Evolutionary conservation across 2,113 vertebrate species (phyloP), one percentile per base, ranked within the genome.

Genomic region (Daubentonia madagascariensis): DNA sequence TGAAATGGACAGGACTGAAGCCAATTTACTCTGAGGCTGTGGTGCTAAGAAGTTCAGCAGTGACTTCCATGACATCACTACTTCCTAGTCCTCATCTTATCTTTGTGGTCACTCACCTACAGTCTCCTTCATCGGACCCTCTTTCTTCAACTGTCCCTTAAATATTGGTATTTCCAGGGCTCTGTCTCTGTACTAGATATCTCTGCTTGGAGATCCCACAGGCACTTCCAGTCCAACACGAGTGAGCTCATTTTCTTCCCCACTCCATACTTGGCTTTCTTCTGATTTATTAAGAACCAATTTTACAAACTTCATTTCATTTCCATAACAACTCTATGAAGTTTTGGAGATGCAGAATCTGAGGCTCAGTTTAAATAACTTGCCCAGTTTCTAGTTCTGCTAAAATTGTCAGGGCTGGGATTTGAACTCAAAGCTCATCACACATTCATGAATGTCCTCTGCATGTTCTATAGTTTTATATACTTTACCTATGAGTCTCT

Each of bases 291-390:
- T 32, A 14, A 79, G 25, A 73, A 23, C 5, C 37, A 59, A 23
- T 28, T 85, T 92, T 92, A 85, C 88, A 89, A 92, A 57, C 17
- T 75, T 63, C 25, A 79, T 85, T 97, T 61, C 48, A 78, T 73
- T 87, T 91, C 48, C 8, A 12, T 54, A 63, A 43, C 23, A 85
- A 85, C 12, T 35, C 14, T 23, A 75, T 93, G 14, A 68, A 78
- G 40, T 79, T 90, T 85, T 68, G 81, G 20, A 92, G 25, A 40
- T 35, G 28, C 90, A 35, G 54, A 78, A 97, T 78, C 43, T 2
- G 16, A 83, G 32, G 17, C 45, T 94, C 63, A 17, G 32, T 81
- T 70, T 54, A 85, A 89, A 63, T 25, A 92, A 92, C 40, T 43
- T 80, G 16, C 30, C 35, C 52, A 32, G 17, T 57, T 85, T 65